These are phyloP conservation scores for Colletes gigas DNA, from an alignment of 1,140 invertebrate species.

Conservation along the genomic window DNA sequence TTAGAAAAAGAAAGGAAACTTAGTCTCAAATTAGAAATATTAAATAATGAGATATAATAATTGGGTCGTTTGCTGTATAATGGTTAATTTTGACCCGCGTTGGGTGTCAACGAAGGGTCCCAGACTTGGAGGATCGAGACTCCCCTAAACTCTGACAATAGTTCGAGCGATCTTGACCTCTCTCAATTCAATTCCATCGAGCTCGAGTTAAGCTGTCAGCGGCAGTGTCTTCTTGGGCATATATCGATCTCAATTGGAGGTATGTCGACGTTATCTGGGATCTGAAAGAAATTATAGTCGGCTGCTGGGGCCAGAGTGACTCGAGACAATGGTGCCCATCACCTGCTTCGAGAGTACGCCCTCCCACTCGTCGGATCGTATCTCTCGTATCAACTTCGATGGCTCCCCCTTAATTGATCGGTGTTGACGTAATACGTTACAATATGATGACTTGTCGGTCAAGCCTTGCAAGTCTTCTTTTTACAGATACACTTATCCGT, in stretches of 20 bases:
- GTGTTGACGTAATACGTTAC: slow-evolving; percentile 66
- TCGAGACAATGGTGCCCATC: slow-evolving; percentile 68
- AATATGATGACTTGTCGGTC: slow-evolving; percentile 37
- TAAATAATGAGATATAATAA: too few relatives aligned
- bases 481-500: not conserved
- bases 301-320: slow-evolving; percentile 58
- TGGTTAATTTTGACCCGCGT: too few relatives aligned
- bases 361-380: slow-evolving; percentile 53
- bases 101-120: too few relatives aligned
- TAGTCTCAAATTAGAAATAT: too few relatives aligned
- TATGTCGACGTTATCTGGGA: slow-evolving; percentile 61
- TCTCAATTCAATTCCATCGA: slow-evolving; percentile 59
- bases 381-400: slow-evolving; percentile 49
- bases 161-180: slow-evolving; percentile 70
- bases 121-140: too few relatives aligned
- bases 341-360: slow-evolving; percentile 53
- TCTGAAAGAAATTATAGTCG: slow-evolving; percentile 69
- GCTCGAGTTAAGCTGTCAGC: slow-evolving; percentile 65
- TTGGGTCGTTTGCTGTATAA: too few relatives aligned
- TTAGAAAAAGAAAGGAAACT: too few relatives aligned
- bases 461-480: not conserved
- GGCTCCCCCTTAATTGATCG: slow-evolving; percentile 62
- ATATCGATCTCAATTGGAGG: slow-evolving; percentile 70
- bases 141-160: slow-evolving; percentile 31
- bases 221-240: slow-evolving; percentile 34